These are phyloP conservation scores for Muscina levida DNA, from an alignment of 2,888 invertebrate genomes.

Conservation along the genomic window DNA sequence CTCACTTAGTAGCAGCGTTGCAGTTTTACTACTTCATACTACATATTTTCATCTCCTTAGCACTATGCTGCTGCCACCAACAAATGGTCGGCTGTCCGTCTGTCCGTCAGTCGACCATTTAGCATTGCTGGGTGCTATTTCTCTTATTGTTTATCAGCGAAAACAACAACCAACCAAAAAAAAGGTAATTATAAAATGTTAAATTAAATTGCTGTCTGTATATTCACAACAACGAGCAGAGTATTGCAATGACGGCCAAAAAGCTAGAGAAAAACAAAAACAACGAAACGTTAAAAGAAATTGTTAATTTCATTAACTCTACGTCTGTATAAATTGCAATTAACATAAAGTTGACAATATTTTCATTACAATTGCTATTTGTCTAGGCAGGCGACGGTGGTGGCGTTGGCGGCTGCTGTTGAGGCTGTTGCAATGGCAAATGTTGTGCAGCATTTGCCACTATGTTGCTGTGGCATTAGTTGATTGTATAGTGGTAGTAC, in stretches of 20 bases:
- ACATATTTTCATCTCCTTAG: not conserved
- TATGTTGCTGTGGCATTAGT: conserved; percentile 21
- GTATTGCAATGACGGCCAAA: conserved; percentile 1
- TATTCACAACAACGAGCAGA: conserved; percentile 23
- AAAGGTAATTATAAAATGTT: conserved; percentile 58
- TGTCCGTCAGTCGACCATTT: conserved; percentile 40
- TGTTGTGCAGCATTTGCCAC: not conserved
- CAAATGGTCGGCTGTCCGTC: conserved; percentile 43
- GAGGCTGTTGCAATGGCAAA: not conserved
- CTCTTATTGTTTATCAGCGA: conserved; percentile 39
- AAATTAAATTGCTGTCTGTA: conserved; percentile 59
- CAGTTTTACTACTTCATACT: too few relatives aligned
- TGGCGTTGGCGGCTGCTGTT: conserved; percentile 4
- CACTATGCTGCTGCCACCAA: not conserved
- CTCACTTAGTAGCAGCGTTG: not conserved
- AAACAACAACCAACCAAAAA: conserved; percentile 14
- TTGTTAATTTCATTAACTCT: conserved; percentile 39
- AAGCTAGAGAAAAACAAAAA: not conserved
- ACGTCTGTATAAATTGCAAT: conserved; percentile 58
- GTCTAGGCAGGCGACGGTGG: too few relatives aligned
- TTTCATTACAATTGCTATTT: conserved; percentile 61
- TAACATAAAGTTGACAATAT: conserved; percentile 64
- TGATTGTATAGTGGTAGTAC: conserved; percentile 30
- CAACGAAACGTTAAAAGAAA: conserved; percentile 41
- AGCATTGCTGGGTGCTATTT: conserved; percentile 23